Evolutionary conservation across 2,797 vertebrate genomes (phyloP).

Genomic region (Carcharodon carcharias): DNA sequence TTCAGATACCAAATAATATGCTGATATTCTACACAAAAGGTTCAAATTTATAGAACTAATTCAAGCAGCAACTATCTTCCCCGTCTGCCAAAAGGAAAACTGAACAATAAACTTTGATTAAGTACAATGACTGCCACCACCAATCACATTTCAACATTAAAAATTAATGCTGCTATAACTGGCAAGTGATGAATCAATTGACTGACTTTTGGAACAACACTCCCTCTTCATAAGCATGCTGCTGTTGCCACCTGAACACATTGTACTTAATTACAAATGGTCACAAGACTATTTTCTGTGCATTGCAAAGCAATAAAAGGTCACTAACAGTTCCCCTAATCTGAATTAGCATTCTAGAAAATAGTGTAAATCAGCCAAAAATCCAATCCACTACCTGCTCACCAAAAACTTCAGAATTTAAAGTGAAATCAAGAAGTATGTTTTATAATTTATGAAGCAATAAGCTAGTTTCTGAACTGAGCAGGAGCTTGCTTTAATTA

Average conservation of each 20-base stretch:
- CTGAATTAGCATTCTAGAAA: background rate
- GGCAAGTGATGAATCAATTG: background rate
- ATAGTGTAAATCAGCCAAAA: background rate
- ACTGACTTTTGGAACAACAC: background rate
- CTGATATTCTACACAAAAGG: too few relatives aligned
- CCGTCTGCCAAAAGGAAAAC: background rate
- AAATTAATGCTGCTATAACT: background rate
- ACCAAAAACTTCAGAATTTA: too few relatives aligned
- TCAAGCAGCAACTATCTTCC: background rate
- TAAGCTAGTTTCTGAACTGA: background rate
- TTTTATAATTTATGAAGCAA: background rate
- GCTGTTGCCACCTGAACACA: background rate
- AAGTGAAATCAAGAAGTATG: background rate
- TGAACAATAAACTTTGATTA: background rate
- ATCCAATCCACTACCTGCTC: too few relatives aligned
- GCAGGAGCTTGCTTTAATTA: background rate
- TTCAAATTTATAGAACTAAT: background rate
- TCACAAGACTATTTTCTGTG: too few relatives aligned
- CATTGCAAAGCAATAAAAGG: too few relatives aligned
- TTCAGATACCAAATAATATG: background rate
- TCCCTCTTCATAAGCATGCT: background rate
- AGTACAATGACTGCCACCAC: background rate
- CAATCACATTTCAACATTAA: background rate
- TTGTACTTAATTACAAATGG: too few relatives aligned
- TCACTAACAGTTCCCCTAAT: background rate